Evolutionary conservation across 2,888 invertebrate genomes (phyloP).

Genomic region (Scaptomyza caliginosa): DNA sequence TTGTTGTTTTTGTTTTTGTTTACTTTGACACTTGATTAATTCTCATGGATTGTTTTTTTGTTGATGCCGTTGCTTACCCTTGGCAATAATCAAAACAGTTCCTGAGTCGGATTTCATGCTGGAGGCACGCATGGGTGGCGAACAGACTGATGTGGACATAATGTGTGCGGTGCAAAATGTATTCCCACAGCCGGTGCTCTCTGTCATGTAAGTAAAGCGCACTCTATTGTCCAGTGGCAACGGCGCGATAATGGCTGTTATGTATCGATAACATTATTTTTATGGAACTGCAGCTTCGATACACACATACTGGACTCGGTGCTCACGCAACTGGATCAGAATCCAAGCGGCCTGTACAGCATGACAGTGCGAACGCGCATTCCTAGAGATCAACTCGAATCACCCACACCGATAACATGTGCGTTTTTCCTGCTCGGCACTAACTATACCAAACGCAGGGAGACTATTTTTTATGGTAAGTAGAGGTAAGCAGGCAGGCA

Average conservation of each 20-base stretch:
- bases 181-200: constrained; percentile 82
- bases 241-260: background rate
- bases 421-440: constrained; percentile 84
- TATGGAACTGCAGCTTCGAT: constrained; percentile 70
- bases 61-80: background rate
- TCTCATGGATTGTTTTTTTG: constrained; percentile 68
- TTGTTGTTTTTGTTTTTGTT: constrained; percentile 54
- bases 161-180: constrained; percentile 84
- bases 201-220: constrained; percentile 81
- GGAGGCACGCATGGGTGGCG: constrained; percentile 82
- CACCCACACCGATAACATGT: constrained; percentile 84
- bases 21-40: constrained; percentile 81
- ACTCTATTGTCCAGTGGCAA: background rate
- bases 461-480: constrained; percentile 85
- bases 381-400: constrained; percentile 83
- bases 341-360: constrained; percentile 83
- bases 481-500: constrained; percentile 76
- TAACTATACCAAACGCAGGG: constrained; percentile 84
- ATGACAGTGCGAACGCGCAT: constrained; percentile 83
- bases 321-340: constrained; percentile 82
- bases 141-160: constrained; percentile 82
- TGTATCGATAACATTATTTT: background rate
- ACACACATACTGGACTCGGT: constrained; percentile 82
- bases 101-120: constrained; percentile 84
- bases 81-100: constrained; percentile 62